These are phyloP conservation scores for Corythornis leucogaster DNA, from an alignment of 2,797 vertebrate species.

Conservation along the genomic window DNA sequence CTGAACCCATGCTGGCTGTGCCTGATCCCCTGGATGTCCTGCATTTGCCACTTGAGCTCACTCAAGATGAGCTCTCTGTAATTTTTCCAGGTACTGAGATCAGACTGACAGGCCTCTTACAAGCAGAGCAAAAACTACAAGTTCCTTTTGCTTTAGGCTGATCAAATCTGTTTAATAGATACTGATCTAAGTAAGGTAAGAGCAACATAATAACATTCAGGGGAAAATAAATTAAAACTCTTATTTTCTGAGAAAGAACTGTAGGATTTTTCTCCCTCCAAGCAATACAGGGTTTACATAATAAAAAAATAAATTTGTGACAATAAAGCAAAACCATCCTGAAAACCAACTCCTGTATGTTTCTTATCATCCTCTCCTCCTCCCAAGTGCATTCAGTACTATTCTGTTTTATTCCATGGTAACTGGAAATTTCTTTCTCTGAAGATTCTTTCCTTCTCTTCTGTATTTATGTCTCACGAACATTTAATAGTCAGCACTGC, in stretches of 20 bases:
- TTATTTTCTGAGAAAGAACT: neutral
- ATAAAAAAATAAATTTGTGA: neutral
- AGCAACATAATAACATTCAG: slow-evolving; percentile 24
- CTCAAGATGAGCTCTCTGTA: no score
- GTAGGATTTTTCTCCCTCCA: neutral
- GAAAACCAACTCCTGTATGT: neutral
- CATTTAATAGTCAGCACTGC: neutral
- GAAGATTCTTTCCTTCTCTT: neutral
- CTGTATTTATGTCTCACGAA: neutral
- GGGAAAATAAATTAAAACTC: slow-evolving; percentile 24
- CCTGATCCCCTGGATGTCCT: no score
- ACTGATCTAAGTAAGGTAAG: slow-evolving; percentile 12
- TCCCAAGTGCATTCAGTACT: neutral
- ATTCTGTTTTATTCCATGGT: neutral
- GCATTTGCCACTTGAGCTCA: no score
- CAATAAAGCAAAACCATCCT: slow-evolving; percentile 14
- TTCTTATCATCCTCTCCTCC: neutral
- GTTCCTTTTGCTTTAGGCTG: slow-evolving; percentile 17
- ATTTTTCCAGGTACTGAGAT: no score
- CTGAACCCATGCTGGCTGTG: no score
- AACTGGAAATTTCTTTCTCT: neutral
- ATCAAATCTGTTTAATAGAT: slow-evolving; percentile 52
- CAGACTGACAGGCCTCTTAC: neutral
- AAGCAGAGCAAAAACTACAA: neutral
- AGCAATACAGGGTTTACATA: slow-evolving; percentile 19